These are phyloP conservation scores for Trachymyrmex cornetzi DNA, from an alignment of 1,140 invertebrate genomes.

Conservation along the genomic window DNA sequence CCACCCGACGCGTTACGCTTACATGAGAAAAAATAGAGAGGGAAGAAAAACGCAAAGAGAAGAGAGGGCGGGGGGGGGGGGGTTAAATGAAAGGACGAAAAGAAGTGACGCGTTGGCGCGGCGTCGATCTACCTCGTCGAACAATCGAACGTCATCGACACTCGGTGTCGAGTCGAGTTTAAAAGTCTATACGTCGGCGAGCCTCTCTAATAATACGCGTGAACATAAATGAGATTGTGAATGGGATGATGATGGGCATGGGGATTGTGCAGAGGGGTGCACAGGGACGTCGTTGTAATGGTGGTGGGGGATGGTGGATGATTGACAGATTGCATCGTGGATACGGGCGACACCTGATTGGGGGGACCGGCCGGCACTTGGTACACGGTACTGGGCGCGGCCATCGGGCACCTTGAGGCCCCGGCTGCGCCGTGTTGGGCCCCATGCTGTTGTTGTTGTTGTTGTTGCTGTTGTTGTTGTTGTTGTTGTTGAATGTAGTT, in stretches of 20 bases:
- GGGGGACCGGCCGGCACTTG: slow-evolving; percentile 85
- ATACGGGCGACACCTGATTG: slow-evolving; percentile 86
- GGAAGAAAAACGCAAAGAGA: not conserved
- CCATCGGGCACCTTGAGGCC: slow-evolving; percentile 83
- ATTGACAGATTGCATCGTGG: slow-evolving; percentile 86
- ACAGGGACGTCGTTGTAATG: slow-evolving; percentile 81
- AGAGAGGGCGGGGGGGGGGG: not conserved
- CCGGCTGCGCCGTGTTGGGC: slow-evolving; percentile 83
- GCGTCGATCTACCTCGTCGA: slow-evolving; percentile 20
- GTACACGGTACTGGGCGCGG: slow-evolving; percentile 83
- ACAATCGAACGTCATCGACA: slow-evolving; percentile 5
- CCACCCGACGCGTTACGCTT: slow-evolving; percentile 17
- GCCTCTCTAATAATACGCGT: slow-evolving; percentile 84
- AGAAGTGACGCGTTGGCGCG: slow-evolving; percentile 32
- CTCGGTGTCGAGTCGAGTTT: slow-evolving; percentile 6
- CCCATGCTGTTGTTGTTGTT: slow-evolving; percentile 83
- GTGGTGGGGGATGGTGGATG: slow-evolving; percentile 83
- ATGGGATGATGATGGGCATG: slow-evolving; percentile 83
- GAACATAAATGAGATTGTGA: slow-evolving; percentile 86
- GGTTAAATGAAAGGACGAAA: not conserved
- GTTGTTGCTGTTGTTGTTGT: slow-evolving; percentile 72
- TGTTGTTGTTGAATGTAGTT: slow-evolving; percentile 85
- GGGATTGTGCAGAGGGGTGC: slow-evolving; percentile 84
- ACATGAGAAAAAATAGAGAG: slow-evolving; percentile 24
- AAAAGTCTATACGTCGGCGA: slow-evolving; percentile 36